phyloP scores from a whole-genome alignment of 2,797 vertebrate genomes.

The Microchirus variegatus region DNA sequence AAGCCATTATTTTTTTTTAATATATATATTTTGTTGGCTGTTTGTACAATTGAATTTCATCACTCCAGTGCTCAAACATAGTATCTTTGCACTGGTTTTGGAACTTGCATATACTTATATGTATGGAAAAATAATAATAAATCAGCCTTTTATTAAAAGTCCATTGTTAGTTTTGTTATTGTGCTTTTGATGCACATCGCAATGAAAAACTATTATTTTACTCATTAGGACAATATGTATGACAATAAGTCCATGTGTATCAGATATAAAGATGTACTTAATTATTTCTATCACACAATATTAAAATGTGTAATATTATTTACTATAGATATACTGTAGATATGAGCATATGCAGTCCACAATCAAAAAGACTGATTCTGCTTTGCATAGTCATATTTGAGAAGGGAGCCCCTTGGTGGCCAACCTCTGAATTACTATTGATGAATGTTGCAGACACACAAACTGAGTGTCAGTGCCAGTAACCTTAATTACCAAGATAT shows the following conservation, averaged over 20 bases:
- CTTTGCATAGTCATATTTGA: conserved; percentile 56
- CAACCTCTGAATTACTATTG: conserved; percentile 51
- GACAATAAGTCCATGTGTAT: no score
- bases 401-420: conserved; percentile 78
- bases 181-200: no score
- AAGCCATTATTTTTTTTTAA: conserved; percentile 47
- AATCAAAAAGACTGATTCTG: not conserved
- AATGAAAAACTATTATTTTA: no score
- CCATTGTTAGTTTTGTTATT: no score
- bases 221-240: no score
- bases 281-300: no score
- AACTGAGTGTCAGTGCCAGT: not conserved
- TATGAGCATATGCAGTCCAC: not conserved
- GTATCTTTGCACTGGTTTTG: conserved; percentile 19
- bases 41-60: conserved; percentile 51
- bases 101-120: conserved; percentile 14
- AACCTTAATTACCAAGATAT: no score
- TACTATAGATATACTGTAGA: no score
- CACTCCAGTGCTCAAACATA: conserved; percentile 31
- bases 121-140: not conserved
- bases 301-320: no score
- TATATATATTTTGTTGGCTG: conserved; percentile 30
- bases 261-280: no score
- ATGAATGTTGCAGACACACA: not conserved
- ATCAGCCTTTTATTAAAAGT: no score